Conservation (phyloP, 2,113 vertebrate species). For the Piprites chloris region DNA sequence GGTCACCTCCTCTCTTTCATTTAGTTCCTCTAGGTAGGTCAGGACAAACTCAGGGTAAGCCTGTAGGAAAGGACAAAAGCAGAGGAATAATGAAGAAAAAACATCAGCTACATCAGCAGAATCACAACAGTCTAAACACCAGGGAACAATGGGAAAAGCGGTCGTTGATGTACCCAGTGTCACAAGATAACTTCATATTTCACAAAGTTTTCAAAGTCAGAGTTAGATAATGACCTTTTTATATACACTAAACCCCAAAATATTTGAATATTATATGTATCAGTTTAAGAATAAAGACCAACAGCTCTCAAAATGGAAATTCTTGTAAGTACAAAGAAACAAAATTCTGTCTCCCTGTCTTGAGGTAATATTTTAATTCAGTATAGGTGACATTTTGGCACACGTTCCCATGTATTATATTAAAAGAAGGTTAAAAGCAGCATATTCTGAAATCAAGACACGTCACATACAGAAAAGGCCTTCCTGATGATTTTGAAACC, state of each 20-base stretch:
- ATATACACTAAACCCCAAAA: fast-evolving
- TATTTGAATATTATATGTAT: neutral
- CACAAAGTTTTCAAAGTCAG: neutral
- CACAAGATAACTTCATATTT: neutral
- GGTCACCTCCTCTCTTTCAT: constrained; percentile 66
- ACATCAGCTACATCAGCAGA: constrained; percentile 9
- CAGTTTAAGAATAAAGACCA: neutral
- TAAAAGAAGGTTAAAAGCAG: neutral
- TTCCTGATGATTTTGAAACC: neutral
- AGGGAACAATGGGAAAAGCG: neutral
- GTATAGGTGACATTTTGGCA: neutral
- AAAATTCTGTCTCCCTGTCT: neutral
- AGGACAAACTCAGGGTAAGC: constrained; percentile 75
- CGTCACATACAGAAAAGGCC: fast-evolving
- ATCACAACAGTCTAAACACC: neutral
- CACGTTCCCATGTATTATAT: neutral
- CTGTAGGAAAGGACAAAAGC: constrained; percentile 67
- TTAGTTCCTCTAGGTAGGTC: constrained; percentile 78
- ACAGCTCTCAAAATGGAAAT: neutral
- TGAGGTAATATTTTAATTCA: neutral
- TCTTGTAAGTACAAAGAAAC: neutral
- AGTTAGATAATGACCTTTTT: neutral
- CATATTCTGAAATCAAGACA: neutral
- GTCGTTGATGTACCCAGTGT: neutral
- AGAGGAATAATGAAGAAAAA: constrained; percentile 25